Evolutionary conservation across 2,888 invertebrate species (phyloP).

Genomic region (Sphinx pinastri): DNA sequence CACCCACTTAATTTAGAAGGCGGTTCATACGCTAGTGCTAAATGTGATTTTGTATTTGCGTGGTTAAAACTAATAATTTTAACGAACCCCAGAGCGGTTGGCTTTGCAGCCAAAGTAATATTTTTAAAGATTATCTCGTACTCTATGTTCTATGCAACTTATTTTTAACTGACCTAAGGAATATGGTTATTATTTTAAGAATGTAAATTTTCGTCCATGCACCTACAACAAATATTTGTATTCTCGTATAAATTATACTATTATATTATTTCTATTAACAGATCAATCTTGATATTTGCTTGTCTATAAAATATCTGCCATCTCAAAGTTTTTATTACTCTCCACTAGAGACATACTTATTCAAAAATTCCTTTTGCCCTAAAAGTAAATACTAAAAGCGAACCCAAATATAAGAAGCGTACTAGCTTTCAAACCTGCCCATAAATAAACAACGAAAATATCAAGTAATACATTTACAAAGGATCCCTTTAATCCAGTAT

Average conservation of each 20-base stretch:
- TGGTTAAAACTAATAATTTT: slow-evolving; percentile 23
- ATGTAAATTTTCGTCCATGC: background rate
- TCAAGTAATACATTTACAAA: slow-evolving; percentile 7
- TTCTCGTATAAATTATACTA: too few species aligned
- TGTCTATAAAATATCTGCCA: background rate
- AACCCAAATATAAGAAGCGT: background rate
- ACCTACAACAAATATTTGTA: too few species aligned
- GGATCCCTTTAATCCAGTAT: background rate
- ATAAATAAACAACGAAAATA: slow-evolving; percentile 12
- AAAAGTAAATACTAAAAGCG: slow-evolving; percentile 3
- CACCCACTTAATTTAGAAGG: background rate
- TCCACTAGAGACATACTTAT: background rate
- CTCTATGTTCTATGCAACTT: background rate
- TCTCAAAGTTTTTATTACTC: background rate
- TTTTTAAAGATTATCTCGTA: slow-evolving; percentile 18
- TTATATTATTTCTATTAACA: too few species aligned
- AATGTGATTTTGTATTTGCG: slow-evolving; percentile 3
- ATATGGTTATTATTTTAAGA: background rate
- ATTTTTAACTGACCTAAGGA: background rate
- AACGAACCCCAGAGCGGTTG: slow-evolving; percentile 17
- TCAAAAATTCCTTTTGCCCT: background rate
- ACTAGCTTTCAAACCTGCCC: background rate
- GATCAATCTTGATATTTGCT: background rate
- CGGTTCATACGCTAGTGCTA: background rate
- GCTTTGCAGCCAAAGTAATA: slow-evolving; percentile 19